Evolutionary conservation across 2,888 invertebrate species (phyloP), one percentile per base, ranked within the genome.

Genomic region (Drosophila meridiana): DNA sequence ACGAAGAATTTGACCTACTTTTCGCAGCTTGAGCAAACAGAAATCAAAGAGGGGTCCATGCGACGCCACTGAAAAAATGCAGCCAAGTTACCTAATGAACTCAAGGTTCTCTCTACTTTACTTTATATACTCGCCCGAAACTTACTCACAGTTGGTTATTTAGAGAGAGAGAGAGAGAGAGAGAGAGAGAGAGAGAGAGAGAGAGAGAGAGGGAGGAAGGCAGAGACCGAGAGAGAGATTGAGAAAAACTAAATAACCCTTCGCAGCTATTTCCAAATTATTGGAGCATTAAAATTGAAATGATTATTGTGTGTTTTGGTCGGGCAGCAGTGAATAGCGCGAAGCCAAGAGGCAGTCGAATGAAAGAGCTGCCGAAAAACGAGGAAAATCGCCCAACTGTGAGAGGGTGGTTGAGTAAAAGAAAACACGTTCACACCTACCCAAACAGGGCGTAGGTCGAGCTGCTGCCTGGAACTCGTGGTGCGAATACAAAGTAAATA

Each of bases 201-300:
- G n/a, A 43, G 42, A 20, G 40, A 43, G n/a, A 20, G 42, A 5
- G 38, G 5, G 38, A 4, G 14, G 4, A 5, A 5, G 40, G 5
- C 14, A 3, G n/a, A 9, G 30, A 2, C n/a, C 0, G 8, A 4
- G n/a, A 3, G 38, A 26, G 32, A 50, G 50, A 32, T 50, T 32
- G 50, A 9, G 70, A 60, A 47, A 69, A 57, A 61, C 60, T 68
- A 65, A 80, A 76, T 76, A 83, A 83, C 84, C 85, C 82, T 83
- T 87, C 58, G 58, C 7, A 72, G 81, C 78, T 73, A 80, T 89
- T 87, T 73, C 73, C 79, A 79, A 89, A 87, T 87, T 86, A 87
- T 87, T 87, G 88, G 87, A 87, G 87, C 87, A 87, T 87, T 89
- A 89, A 89, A 88, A 87, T 89, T 88, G 83, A 78, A 88, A 83